A percentile compares a stretch with the other conserved stretches of the same genome.
phyloP scores from a whole-genome alignment of 1,140 invertebrate species.

The Protaetia brevitarsis region DNA sequence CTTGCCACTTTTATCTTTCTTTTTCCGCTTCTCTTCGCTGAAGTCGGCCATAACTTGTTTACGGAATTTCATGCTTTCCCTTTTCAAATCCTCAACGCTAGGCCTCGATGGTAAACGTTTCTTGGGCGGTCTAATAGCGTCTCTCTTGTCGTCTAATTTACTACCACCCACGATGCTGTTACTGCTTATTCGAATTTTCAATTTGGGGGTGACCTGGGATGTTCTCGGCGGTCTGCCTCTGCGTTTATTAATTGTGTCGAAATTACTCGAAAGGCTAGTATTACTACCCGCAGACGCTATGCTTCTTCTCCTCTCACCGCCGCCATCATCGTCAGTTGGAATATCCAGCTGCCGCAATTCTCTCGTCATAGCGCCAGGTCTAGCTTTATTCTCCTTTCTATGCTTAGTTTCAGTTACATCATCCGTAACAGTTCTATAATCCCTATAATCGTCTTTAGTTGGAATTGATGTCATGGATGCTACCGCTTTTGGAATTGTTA shows the following conservation, averaged over 20 bases:
- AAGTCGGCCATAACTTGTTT: conserved; percentile 74
- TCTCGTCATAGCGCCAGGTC: conserved; percentile 50
- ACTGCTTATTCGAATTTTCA: conserved; percentile 68
- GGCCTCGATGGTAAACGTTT: conserved; percentile 68
- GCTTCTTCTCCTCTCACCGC: conserved; percentile 49
- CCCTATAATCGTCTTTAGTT: conserved; percentile 77
- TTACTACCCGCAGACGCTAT: conserved; percentile 37
- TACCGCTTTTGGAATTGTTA: conserved; percentile 82
- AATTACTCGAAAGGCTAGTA: conserved; percentile 43
- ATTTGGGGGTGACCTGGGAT: conserved; percentile 63
- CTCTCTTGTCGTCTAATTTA: conserved; percentile 51
- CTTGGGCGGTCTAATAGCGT: conserved; percentile 71
- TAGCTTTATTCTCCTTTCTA: conserved; percentile 57
- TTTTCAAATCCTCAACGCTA: conserved; percentile 70
- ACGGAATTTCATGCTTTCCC: conserved; percentile 86
- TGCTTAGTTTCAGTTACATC: conserved; percentile 65
- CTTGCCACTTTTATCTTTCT: conserved; percentile 60
- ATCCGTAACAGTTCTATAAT: conserved; percentile 51
- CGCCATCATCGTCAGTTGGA: conserved; percentile 49
- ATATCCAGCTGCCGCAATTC: conserved; percentile 57
- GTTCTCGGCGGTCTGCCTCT: conserved; percentile 53
- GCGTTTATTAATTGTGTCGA: conserved; percentile 51
- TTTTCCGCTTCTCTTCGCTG: conserved; percentile 62
- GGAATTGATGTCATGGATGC: conserved; percentile 82
- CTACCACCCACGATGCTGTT: conserved; percentile 51